Conservation (phyloP, 2,888 invertebrate species). For the Danaus chrysippus region DNA sequence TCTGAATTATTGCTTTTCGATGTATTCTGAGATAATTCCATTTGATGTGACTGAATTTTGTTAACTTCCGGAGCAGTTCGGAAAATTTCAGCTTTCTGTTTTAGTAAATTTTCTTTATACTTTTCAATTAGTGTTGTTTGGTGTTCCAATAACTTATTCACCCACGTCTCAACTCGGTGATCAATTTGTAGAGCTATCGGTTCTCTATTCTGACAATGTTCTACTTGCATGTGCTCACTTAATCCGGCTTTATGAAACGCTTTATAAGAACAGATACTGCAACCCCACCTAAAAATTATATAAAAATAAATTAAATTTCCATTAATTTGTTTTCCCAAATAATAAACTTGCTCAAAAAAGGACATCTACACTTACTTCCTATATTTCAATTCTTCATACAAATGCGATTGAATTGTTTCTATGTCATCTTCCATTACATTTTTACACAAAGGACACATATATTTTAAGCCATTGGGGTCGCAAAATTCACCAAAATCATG, state of each 20-base stretch:
- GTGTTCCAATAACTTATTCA: conserved; percentile 52
- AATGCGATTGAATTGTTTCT: conserved; percentile 82
- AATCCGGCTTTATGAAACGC: conserved; percentile 77
- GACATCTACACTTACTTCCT: conserved; percentile 73
- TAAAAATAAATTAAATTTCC: neutral
- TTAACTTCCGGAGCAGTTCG: conserved; percentile 29
- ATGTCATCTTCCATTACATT: conserved; percentile 76
- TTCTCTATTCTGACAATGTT: conserved; percentile 60
- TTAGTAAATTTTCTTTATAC: conserved; percentile 45
- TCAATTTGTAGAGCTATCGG: conserved; percentile 63
- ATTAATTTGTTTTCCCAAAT: neutral
- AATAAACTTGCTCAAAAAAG: neutral
- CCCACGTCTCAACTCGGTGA: conserved; percentile 75
- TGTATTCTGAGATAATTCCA: neutral
- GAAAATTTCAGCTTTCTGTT: conserved; percentile 42
- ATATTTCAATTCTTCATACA: conserved; percentile 83
- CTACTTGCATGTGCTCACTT: conserved; percentile 72
- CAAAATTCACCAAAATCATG: conserved; percentile 59
- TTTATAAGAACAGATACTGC: conserved; percentile 78
- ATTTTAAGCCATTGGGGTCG: conserved; percentile 75
- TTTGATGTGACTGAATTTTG: conserved; percentile 8
- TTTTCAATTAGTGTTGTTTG: conserved; percentile 50
- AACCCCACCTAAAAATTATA: conserved; percentile 75
- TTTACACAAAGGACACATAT: conserved; percentile 81
- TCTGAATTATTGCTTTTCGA: neutral